Evolutionary conservation across 2,888 invertebrate species (phyloP).

Genomic region (Microdon myrmicae): DNA sequence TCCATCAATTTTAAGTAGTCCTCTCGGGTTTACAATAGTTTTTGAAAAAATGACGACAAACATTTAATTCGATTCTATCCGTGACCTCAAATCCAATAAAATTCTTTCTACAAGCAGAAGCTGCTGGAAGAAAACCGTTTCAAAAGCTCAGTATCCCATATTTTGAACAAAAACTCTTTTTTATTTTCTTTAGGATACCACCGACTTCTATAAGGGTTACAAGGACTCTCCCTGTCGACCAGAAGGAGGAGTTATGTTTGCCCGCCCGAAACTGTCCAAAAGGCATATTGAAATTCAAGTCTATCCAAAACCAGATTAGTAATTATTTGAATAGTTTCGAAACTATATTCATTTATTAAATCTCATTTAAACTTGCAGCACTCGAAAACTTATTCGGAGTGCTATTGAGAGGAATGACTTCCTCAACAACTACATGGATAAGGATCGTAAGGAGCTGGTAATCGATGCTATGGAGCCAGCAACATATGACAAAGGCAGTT

Average conservation of each 20-base stretch:
- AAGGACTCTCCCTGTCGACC: slow-evolving; percentile 56
- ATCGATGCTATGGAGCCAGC: slow-evolving; percentile 85
- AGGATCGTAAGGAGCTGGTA: slow-evolving; percentile 79
- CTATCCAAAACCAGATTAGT: slow-evolving; percentile 71
- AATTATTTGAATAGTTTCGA: slow-evolving; percentile 56
- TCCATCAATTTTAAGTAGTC: no score
- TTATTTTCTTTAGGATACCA: no score
- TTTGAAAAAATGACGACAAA: no score
- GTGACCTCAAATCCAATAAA: no score
- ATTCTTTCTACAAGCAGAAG: no score
- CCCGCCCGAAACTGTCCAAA: slow-evolving; percentile 67
- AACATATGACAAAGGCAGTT: slow-evolving; percentile 73
- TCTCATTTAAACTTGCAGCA: slow-evolving; percentile 63
- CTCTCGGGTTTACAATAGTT: no score
- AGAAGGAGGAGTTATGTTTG: slow-evolving; percentile 70
- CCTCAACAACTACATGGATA: slow-evolving; percentile 79
- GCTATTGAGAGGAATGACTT: slow-evolving; percentile 86
- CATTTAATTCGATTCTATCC: no score
- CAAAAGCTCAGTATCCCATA: no score
- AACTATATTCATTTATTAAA: not conserved
- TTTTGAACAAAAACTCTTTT: no score
- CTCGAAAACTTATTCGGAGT: slow-evolving; percentile 73
- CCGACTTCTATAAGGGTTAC: no score
- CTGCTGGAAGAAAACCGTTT: no score
- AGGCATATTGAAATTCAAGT: slow-evolving; percentile 69